Conservation (phyloP, 2,797 vertebrate genomes). For the Microcaecilia unicolor region DNA sequence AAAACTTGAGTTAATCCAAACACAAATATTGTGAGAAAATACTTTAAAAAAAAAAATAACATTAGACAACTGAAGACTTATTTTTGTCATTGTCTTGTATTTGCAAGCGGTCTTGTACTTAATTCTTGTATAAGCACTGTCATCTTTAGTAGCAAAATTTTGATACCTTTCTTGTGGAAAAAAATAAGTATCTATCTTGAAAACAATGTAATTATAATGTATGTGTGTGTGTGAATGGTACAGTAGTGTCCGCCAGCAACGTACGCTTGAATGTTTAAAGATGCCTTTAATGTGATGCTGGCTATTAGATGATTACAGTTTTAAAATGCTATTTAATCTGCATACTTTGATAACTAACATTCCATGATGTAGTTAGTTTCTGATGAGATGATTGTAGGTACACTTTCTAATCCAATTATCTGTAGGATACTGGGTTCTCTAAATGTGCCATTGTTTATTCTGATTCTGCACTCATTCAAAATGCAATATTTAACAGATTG, state of each 20-base stretch:
- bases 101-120: constrained; percentile 68
- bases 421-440: constrained; percentile 77
- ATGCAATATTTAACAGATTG: constrained; percentile 68
- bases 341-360: constrained; percentile 79
- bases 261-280: constrained; percentile 84
- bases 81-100: constrained; percentile 61
- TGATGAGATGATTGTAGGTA: constrained; percentile 90
- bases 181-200: constrained; percentile 64
- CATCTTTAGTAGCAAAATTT: constrained; percentile 78
- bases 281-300: constrained; percentile 77
- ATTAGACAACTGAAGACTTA: constrained; percentile 50
- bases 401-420: constrained; percentile 72
- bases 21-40: constrained; percentile 53
- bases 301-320: constrained; percentile 64
- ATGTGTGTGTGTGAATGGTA: constrained; percentile 49
- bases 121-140: constrained; percentile 70
- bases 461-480: constrained; percentile 69
- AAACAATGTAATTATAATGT: constrained; percentile 64
- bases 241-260: constrained; percentile 63
- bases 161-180: constrained; percentile 64
- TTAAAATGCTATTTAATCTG: constrained; percentile 67
- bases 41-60: constrained; percentile 50
- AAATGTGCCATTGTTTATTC: constrained; percentile 83
- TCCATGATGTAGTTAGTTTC: constrained; percentile 84
- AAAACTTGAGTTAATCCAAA: constrained; percentile 45